Evolutionary conservation across 2,797 vertebrate genomes (phyloP), one percentile per base, ranked within the genome.

Genomic region (Micromesistius poutassou): DNA sequence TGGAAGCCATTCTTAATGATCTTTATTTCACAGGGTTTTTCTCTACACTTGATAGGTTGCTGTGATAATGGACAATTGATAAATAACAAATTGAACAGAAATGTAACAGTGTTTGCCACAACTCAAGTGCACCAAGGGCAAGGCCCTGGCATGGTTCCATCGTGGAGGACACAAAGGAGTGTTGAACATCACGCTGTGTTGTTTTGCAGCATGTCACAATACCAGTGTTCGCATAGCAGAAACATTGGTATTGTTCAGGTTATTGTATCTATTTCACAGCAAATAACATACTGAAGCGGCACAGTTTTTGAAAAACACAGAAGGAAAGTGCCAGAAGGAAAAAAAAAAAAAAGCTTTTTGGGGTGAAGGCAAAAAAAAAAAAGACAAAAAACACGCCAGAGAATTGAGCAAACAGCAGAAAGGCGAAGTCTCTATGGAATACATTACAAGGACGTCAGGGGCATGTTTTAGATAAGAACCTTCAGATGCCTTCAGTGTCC

Each of bases 401-500:
- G n/a, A 68, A 68, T 68, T 10, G 55, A 68, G 62, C 62, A 28
- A 68, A 68, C 62, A 68, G 62, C 62, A 28, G 25, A 68, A 28
- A 68, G 25, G 62, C 7, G 62, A 28, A 75, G 88, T 83, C 90
- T 90, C 90, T 40, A 86, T 76, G 86, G 90, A 91, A 92, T 90
- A 92, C 85, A 90, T 92, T 89, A 90, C 82, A 77, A 66, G 88
- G 87, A 91, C 89, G 89, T 88, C 80, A 71, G 84, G 91, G 88
- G 83, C 85, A 84, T 81, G 87, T 86, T 90, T 89, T 55, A 77
- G 87, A 90, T 90, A 28, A 28, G 87, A 91, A 87, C 91, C 89
- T 91, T 93, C 90, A 92, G 90, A 92, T 92, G 90, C 90, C 91
- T 93, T 90, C 87, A 88, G 89, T 89, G 93, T 93, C 93, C 92